Evolutionary conservation across 2,113 vertebrate genomes (phyloP), one percentile per base, ranked within the genome.

Genomic region (Oryzias curvinotus): DNA sequence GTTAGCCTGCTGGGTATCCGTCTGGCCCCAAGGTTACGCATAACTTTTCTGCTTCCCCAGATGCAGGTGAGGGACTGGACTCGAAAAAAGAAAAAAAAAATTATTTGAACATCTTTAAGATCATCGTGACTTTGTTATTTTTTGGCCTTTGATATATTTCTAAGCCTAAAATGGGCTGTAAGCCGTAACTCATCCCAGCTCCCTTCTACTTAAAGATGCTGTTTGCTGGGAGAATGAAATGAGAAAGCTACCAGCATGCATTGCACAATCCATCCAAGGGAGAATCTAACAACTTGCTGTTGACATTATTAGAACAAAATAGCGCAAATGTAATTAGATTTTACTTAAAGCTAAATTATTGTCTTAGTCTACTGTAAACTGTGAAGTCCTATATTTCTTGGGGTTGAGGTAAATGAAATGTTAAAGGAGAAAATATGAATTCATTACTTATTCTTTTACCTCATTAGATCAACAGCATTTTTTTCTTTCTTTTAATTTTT

Each of bases 1-100:
- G 42, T 73, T 49, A 46, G 65, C 85, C 70, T 86, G 83, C 86
- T 88, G 86, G 52, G 71, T 62, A 58, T 57, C 69, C 81, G 77
- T 86, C 82, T 88, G 87, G 83, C 73, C 80, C 57, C 77, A 85
- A 86, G 76, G 85, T 88, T 79, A 85, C 25, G 23, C 26, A 5
- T 68, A 66, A 69, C 77, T 67, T 75, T 46, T 71, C 57, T n/a
- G 5, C 59, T 84, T 76, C 85, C 83, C 71, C 48, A 55, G 42
- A 74, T 36, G 28, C 36, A 36, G 52, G 14, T 57, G 55, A 73
- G 52, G 46, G 43, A 62, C 18, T 17, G 18, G 15, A 7, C 25
- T 36, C n/a, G 52, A 10, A 48, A 41, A 30, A 51, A 42, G 49
- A n/a, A 36, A 30, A 30, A 64, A 46, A 62, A 55, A 3, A 21